Evolutionary conservation across 1,140 invertebrate genomes (phyloP).

Genomic region (Drosophila busckii): DNA sequence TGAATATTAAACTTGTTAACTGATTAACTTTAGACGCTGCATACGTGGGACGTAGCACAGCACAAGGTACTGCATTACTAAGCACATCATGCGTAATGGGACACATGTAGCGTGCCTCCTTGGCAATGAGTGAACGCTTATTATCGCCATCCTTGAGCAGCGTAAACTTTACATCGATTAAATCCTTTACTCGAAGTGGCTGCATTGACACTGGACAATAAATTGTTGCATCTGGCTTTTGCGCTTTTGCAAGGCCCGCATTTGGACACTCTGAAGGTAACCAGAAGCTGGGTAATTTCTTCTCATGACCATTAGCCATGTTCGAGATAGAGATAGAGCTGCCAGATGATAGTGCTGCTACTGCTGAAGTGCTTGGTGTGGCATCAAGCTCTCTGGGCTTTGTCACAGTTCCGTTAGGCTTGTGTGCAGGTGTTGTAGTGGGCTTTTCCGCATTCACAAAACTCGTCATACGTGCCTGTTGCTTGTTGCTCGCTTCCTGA

Average conservation of each 20-base stretch:
- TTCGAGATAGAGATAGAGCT: conserved; percentile 89
- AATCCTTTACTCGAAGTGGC: conserved; percentile 92
- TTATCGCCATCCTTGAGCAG: conserved; percentile 91
- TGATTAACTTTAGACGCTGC: conserved; percentile 50
- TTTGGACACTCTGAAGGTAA: conserved; percentile 95
- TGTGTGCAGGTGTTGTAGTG: conserved; percentile 46
- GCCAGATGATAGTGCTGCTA: conserved; percentile 31
- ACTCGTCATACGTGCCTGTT: conserved; percentile 84
- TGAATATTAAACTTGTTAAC: not conserved
- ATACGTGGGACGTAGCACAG: conserved; percentile 94
- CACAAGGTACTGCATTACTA: conserved; percentile 95
- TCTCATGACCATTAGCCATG: conserved; percentile 84
- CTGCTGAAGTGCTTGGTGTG: conserved; percentile 35
- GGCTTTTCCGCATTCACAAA: conserved; percentile 84
- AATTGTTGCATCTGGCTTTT: conserved; percentile 95
- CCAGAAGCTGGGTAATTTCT: conserved; percentile 97
- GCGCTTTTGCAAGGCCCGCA: conserved; percentile 84
- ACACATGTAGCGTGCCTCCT: conserved; percentile 96
- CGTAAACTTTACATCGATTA: conserved; percentile 96
- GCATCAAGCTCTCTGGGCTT: conserved; percentile 12
- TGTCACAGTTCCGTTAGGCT: conserved; percentile 20
- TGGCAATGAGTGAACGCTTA: conserved; percentile 88
- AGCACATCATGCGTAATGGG: conserved; percentile 97
- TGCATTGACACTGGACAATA: conserved; percentile 95
- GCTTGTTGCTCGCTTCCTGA: conserved; percentile 79